Evolutionary conservation across 2,113 vertebrate genomes (phyloP).

Genomic region (Antidorcas marsupialis): DNA sequence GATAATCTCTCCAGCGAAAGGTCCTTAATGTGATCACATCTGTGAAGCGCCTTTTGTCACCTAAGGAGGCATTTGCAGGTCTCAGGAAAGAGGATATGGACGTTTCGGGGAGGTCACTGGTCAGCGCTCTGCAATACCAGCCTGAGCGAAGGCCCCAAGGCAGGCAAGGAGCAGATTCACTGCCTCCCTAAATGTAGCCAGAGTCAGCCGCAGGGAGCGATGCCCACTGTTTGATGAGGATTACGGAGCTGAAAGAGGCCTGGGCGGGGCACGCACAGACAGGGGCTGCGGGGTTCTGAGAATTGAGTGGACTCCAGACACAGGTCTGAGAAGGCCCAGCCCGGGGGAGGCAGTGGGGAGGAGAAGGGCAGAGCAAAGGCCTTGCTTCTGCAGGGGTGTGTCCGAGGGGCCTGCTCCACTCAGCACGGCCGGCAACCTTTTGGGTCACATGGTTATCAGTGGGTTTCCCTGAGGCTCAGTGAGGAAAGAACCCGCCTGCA

Average conservation of each 20-base stretch:
- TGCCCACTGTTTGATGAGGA: too few species aligned
- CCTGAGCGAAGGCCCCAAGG: fast-evolving
- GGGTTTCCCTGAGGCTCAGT: not conserved
- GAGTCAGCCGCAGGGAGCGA: fast-evolving
- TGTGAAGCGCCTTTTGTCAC: not conserved
- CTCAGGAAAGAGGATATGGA: fast-evolving
- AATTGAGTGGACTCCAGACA: not conserved
- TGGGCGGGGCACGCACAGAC: fast-evolving
- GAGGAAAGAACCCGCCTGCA: not conserved
- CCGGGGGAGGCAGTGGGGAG: not conserved
- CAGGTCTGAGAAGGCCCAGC: not conserved
- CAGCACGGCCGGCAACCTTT: fast-evolving
- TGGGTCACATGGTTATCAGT: not conserved
- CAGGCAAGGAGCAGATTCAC: fast-evolving
- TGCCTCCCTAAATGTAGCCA: not conserved
- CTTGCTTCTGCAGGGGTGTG: not conserved
- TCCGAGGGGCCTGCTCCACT: too few species aligned
- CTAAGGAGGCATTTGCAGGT: not conserved
- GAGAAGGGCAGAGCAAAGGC: too few species aligned
- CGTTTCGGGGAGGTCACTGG: fast-evolving
- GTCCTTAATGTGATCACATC: too few species aligned
- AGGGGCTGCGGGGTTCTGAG: fast-evolving
- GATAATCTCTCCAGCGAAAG: not conserved
- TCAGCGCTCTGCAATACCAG: fast-evolving
- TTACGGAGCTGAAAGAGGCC: not conserved